Evolutionary conservation across 2,888 invertebrate species (phyloP).

Genomic region (Myopa tessellatipennis): DNA sequence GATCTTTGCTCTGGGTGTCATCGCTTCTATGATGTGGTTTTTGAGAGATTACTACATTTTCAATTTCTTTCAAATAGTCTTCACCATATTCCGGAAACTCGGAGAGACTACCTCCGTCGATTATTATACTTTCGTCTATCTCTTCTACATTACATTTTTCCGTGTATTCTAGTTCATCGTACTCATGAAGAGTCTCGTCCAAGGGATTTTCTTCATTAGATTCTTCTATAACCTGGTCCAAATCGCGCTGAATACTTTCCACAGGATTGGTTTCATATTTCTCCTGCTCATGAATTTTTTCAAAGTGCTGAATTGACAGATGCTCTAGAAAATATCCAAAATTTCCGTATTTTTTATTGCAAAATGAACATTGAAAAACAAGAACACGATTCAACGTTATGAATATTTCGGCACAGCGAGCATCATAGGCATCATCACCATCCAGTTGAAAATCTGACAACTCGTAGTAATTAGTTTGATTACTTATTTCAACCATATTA

Average conservation of each 20-base stretch:
- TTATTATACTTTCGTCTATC: too few species aligned
- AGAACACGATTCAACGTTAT: constrained; percentile 17
- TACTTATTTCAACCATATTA: too few species aligned
- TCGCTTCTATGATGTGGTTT: too few species aligned
- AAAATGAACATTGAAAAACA: constrained; percentile 32
- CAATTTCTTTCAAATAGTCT: not conserved
- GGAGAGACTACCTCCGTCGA: too few species aligned
- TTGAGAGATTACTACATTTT: too few species aligned
- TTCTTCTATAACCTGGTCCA: not conserved
- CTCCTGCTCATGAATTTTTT: not conserved
- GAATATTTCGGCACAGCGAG: constrained; percentile 32
- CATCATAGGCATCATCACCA: constrained; percentile 18
- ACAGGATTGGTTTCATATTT: not conserved
- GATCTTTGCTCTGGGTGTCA: not conserved
- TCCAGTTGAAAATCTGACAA: constrained; percentile 1
- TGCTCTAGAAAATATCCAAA: constrained; percentile 26
- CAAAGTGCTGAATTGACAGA: constrained; percentile 12
- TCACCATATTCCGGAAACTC: too few species aligned
- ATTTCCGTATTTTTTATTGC: constrained; percentile 16
- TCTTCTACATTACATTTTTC: not conserved
- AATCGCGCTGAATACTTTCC: not conserved
- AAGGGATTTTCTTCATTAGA: not conserved
- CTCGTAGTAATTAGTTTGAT: not conserved
- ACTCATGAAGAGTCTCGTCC: constrained; percentile 10
- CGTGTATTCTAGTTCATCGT: not conserved